Evolutionary conservation across 2,888 invertebrate species (phyloP).

Genomic region (Trisateles emortualis): DNA sequence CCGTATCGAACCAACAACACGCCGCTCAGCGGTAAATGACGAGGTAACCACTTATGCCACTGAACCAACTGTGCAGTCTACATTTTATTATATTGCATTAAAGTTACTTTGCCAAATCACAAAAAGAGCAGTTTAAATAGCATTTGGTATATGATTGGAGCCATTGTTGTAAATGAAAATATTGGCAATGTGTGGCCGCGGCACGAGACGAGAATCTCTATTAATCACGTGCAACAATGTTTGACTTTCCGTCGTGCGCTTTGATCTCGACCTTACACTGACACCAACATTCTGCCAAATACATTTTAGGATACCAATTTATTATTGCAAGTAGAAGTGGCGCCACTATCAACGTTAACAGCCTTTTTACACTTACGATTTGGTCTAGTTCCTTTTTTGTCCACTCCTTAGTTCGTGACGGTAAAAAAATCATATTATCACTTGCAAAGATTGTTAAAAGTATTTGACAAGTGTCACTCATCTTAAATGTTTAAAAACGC

Average conservation of each 20-base stretch:
- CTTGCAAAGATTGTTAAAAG: conserved; percentile 11
- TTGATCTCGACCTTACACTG: conserved; percentile 41
- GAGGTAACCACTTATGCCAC: no score
- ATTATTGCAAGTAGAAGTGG: background rate
- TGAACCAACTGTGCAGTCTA: no score
- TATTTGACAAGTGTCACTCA: conserved; percentile 1
- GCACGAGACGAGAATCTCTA: conserved; percentile 8
- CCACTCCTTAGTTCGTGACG: background rate
- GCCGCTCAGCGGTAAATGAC: no score
- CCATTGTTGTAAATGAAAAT: no score
- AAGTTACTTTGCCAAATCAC: no score
- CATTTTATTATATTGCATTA: no score
- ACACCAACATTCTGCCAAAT: conserved; percentile 37
- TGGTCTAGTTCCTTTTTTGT: background rate
- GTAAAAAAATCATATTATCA: conserved; percentile 10
- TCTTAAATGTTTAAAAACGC: conserved; percentile 1
- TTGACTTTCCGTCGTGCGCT: conserved; percentile 35
- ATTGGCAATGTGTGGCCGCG: background rate
- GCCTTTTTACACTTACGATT: background rate
- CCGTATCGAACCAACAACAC: no score
- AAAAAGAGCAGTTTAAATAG: no score
- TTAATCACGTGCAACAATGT: conserved; percentile 43
- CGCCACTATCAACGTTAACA: background rate
- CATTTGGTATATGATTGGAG: no score
- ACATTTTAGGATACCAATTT: conserved; percentile 6